A percentile compares a stretch with the other conserved stretches of the same genome.
These are phyloP conservation scores for Acronicta alni DNA, from an alignment of 2,888 invertebrate species.

Conservation along the genomic window DNA sequence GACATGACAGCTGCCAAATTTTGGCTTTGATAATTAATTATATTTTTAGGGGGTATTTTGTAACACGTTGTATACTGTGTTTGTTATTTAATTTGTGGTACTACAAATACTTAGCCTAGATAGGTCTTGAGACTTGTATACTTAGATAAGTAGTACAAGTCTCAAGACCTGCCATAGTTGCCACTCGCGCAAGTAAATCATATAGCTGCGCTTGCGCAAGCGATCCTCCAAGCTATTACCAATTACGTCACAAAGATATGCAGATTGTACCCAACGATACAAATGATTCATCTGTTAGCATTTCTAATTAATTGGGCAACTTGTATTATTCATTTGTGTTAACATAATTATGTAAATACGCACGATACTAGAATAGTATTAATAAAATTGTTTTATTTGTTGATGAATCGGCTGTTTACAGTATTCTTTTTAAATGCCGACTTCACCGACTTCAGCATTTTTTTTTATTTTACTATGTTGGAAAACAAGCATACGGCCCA, in stretches of 20 bases:
- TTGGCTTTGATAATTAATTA: too few relatives aligned
- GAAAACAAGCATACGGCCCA: too few relatives aligned
- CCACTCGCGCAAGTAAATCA: constrained; percentile 21
- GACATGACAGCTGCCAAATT: too few relatives aligned
- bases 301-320: constrained; percentile 22
- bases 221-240: constrained; percentile 17
- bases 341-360: constrained; percentile 3
- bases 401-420: background rate
- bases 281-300: constrained; percentile 23
- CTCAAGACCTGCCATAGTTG: constrained; percentile 10
- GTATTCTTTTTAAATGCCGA: too few relatives aligned
- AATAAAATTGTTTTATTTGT: background rate
- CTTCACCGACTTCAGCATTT: too few relatives aligned
- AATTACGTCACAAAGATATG: constrained; percentile 38
- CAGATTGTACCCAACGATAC: constrained; percentile 38
- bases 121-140: background rate
- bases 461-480: too few relatives aligned
- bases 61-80: too few relatives aligned
- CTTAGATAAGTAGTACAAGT: background rate
- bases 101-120: too few relatives aligned
- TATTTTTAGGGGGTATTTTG: too few relatives aligned
- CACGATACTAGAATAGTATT: background rate
- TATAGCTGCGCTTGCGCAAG: constrained; percentile 32
- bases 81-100: too few relatives aligned
- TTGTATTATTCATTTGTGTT: constrained; percentile 2